A percentile compares a stretch with the other conserved stretches of the same genome.
These are phyloP conservation scores for Alloplasta piceator DNA, from an alignment of 2,888 invertebrate species.

Conservation along the genomic window DNA sequence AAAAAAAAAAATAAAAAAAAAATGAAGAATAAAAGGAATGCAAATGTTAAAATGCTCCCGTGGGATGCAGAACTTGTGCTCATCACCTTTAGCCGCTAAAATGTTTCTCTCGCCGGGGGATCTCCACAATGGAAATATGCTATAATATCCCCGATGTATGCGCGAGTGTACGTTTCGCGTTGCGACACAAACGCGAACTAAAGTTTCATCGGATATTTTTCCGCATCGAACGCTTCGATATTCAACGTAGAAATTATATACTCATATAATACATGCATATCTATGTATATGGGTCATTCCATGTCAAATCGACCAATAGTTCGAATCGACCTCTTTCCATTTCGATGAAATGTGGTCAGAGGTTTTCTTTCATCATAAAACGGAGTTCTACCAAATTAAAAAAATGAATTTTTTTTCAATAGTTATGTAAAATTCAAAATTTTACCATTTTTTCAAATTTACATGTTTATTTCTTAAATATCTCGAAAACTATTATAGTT, in stretches of 20 bases:
- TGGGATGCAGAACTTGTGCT: neutral
- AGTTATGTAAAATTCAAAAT: too few relatives aligned
- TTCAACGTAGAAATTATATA: conserved; percentile 14
- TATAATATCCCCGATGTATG: conserved; percentile 5
- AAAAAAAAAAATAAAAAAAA: neutral
- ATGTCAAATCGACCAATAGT: too few relatives aligned
- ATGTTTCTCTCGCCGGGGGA: conserved; percentile 28
- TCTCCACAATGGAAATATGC: conserved; percentile 44
- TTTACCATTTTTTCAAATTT: too few relatives aligned
- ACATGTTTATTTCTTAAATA: too few relatives aligned
- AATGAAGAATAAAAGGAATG: conserved; percentile 12
- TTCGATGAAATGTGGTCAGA: too few relatives aligned
- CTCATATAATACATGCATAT: too few relatives aligned
- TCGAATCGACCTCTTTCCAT: too few relatives aligned
- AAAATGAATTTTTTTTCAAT: too few relatives aligned
- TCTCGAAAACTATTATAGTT: too few relatives aligned
- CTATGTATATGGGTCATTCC: too few relatives aligned
- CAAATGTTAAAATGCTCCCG: conserved; percentile 16
- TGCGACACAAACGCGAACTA: conserved; percentile 23
- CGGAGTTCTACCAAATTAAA: too few relatives aligned
- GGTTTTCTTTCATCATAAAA: too few relatives aligned
- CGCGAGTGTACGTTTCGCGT: conserved; percentile 8
- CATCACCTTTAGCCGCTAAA: conserved; percentile 25
- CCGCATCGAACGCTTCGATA: conserved; percentile 35
- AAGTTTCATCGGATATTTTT: conserved; percentile 44